These are phyloP conservation scores for Meghimatium bilineatum DNA, from an alignment of 2,888 invertebrate species.

Conservation along the genomic window DNA sequence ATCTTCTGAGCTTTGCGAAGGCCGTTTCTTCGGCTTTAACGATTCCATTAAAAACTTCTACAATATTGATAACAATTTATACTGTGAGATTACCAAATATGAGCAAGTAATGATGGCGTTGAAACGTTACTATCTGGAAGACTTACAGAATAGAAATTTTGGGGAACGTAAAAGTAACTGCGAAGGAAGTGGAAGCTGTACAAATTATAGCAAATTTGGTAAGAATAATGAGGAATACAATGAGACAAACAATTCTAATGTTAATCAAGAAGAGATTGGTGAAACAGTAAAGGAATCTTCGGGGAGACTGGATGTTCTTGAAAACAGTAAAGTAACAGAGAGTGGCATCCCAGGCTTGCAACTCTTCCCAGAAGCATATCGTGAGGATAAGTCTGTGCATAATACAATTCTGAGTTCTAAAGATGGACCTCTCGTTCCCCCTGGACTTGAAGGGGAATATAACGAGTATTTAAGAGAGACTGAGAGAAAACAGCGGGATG, in stretches of 20 bases:
- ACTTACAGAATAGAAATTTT: neutral
- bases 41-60: constrained; percentile 21
- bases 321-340: neutral
- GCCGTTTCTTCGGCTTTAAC: neutral
- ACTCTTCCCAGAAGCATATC: neutral
- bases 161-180: neutral
- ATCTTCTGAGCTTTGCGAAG: neutral
- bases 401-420: constrained; percentile 1
- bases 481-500: neutral
- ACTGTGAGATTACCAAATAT: constrained; percentile 21
- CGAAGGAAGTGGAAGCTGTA: neutral
- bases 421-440: neutral
- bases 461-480: neutral
- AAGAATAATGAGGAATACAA: neutral
- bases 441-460: neutral
- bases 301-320: neutral
- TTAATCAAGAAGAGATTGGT: neutral
- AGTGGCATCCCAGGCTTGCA: neutral
- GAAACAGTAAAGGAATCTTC: neutral
- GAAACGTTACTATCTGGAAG: neutral
- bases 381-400: neutral
- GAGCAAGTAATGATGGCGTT: constrained; percentile 10
- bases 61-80: neutral
- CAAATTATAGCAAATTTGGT: neutral
- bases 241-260: neutral